phyloP scores from a whole-genome alignment of 2,797 vertebrate genomes.

The Onychomys arenicola region DNA sequence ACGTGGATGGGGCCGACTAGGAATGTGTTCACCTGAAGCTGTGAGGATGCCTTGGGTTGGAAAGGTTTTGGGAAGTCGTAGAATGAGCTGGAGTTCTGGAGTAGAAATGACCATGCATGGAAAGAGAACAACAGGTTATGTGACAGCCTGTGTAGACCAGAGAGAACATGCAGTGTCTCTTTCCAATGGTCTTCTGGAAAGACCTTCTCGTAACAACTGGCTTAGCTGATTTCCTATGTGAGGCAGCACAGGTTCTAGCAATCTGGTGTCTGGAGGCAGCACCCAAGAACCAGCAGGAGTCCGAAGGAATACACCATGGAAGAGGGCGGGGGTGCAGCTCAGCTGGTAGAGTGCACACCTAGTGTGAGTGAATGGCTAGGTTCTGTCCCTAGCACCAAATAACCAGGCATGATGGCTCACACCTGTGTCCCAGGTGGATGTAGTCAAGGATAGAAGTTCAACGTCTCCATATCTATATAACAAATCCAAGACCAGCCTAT shows the following conservation, averaged over 20 bases:
- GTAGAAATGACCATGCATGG: not conserved
- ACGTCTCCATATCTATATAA: not conserved
- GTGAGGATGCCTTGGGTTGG: too few species aligned
- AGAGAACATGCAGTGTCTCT: not conserved
- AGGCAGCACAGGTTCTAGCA: not conserved
- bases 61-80: not conserved
- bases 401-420: not conserved
- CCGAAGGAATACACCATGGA: not conserved
- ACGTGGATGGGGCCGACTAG: too few species aligned
- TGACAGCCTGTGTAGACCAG: not conserved
- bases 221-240: not conserved
- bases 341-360: too few species aligned
- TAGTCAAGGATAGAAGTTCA: not conserved
- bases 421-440: not conserved
- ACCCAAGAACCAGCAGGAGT: too few species aligned
- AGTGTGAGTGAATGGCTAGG: not conserved
- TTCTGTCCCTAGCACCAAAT: not conserved
- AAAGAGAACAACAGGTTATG: too few species aligned
- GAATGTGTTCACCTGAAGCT: not conserved
- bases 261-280: not conserved
- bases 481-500: not conserved
- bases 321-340: too few species aligned
- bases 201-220: not conserved
- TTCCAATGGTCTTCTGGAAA: not conserved
- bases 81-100: not conserved